These are phyloP conservation scores for Momotus momota DNA, from an alignment of 2,797 vertebrate species.

Conservation along the genomic window DNA sequence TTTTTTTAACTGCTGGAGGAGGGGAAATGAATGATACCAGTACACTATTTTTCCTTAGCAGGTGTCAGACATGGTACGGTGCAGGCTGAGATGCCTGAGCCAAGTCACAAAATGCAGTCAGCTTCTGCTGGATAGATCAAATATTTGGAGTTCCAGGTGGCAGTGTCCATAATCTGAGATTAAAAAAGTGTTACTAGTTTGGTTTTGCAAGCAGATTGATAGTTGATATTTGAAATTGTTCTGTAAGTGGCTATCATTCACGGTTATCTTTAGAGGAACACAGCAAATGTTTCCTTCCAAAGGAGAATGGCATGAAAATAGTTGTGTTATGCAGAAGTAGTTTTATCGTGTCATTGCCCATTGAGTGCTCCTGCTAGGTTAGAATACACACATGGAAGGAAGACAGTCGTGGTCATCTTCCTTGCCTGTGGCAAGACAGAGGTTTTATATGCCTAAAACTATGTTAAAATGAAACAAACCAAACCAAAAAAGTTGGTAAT, in stretches of 20 bases:
- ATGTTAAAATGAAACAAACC: not conserved
- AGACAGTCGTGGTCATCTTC: accelerated
- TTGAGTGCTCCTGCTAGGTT: not conserved
- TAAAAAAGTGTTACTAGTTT: not conserved
- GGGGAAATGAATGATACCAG: not conserved
- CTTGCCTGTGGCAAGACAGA: not conserved
- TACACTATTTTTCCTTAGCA: not conserved
- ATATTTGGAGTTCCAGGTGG: not conserved
- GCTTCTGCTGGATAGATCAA: not conserved
- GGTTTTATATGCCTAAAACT: not conserved
- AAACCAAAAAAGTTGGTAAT: not conserved
- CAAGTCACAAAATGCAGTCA: not conserved
- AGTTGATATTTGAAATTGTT: not conserved
- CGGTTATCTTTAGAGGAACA: not conserved
- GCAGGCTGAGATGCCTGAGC: not conserved
- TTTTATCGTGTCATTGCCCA: not conserved
- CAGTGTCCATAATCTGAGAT: not conserved
- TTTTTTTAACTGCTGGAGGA: not conserved
- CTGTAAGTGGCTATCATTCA: not conserved
- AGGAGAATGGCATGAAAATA: not conserved
- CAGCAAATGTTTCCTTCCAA: not conserved
- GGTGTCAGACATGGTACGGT: accelerated
- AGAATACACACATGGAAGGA: not conserved
- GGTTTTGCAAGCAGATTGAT: not conserved
- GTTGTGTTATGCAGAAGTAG: not conserved